Evolutionary conservation across 2,113 vertebrate species (phyloP).

Genomic region (Chauna torquata): DNA sequence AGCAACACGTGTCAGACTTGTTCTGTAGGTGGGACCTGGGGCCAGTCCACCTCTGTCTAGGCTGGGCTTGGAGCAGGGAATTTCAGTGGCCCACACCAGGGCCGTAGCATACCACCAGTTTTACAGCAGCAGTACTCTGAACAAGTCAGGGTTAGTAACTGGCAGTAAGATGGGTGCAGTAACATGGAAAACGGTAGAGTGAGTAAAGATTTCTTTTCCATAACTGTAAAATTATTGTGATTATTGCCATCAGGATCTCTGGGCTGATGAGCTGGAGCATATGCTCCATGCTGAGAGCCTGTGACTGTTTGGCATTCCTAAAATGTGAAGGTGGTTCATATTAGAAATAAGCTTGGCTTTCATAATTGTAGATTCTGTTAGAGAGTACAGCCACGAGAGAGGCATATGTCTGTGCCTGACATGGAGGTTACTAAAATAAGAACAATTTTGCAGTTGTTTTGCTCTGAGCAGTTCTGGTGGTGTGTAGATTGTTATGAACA

Average conservation of each 20-base stretch:
- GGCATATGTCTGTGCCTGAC: slow-evolving; percentile 4
- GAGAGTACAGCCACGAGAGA: background rate
- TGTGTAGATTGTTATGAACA: background rate
- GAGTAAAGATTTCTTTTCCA: slow-evolving; percentile 7
- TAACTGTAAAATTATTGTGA: slow-evolving; percentile 54
- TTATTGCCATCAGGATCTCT: slow-evolving; percentile 48
- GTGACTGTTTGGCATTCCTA: slow-evolving; percentile 41
- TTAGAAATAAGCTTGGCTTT: slow-evolving; percentile 54
- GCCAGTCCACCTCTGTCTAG: background rate
- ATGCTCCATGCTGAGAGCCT: slow-evolving; percentile 25
- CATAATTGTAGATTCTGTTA: slow-evolving; percentile 14
- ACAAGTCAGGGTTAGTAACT: background rate
- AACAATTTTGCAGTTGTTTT: slow-evolving; percentile 24
- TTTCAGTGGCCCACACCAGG: background rate
- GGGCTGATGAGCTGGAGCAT: slow-evolving; percentile 48
- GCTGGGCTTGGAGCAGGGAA: background rate
- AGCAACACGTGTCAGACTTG: background rate
- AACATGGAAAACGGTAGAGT: background rate
- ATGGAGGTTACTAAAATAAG: slow-evolving; percentile 42
- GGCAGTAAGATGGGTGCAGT: background rate
- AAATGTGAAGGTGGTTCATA: slow-evolving; percentile 57
- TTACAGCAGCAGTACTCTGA: background rate
- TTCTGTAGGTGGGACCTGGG: background rate
- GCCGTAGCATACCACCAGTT: rapidly evolving
- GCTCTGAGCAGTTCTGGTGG: slow-evolving; percentile 10